Percentiles rank a stretch among this genome's conserved stretches.
phyloP scores from a whole-genome alignment of 2,888 invertebrate genomes.

The Papilio protenor region DNA sequence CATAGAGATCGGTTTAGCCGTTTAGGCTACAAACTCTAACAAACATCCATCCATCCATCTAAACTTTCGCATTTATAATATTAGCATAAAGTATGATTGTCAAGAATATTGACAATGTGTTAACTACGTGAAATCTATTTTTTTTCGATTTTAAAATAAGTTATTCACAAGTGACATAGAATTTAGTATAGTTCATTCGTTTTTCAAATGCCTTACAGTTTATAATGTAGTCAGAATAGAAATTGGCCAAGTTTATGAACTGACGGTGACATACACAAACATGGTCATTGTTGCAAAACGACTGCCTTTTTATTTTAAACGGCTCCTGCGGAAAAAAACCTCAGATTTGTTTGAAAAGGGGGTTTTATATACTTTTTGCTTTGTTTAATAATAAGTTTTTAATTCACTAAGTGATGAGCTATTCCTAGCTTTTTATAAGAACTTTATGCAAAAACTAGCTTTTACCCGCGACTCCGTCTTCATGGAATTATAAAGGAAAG shows the following conservation, averaged over 20 bases:
- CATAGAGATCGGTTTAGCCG: no score
- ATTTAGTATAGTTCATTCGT: not conserved
- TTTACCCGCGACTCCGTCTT: no score
- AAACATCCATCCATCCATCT: no score
- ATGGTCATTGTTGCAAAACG: constrained; percentile 2
- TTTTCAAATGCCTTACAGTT: not conserved
- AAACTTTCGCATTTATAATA: no score
- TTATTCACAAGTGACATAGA: not conserved
- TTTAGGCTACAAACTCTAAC: no score
- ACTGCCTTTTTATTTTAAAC: constrained; percentile 13
- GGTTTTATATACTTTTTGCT: not conserved
- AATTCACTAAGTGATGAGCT: not conserved
- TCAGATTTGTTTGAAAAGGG: not conserved
- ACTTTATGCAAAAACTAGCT: no score
- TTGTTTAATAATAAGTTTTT: not conserved
- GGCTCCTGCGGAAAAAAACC: constrained; percentile 4
- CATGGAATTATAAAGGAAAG: no score
- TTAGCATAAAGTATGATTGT: no score
- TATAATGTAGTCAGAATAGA: not conserved
- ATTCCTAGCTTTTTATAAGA: not conserved
- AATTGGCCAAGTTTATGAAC: not conserved
- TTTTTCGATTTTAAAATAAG: not conserved
- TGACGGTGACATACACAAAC: not conserved
- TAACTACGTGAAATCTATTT: not conserved
- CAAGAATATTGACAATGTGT: not conserved